Evolutionary conservation across 2,113 vertebrate genomes (phyloP).

Genomic region (Anser cygnoides): DNA sequence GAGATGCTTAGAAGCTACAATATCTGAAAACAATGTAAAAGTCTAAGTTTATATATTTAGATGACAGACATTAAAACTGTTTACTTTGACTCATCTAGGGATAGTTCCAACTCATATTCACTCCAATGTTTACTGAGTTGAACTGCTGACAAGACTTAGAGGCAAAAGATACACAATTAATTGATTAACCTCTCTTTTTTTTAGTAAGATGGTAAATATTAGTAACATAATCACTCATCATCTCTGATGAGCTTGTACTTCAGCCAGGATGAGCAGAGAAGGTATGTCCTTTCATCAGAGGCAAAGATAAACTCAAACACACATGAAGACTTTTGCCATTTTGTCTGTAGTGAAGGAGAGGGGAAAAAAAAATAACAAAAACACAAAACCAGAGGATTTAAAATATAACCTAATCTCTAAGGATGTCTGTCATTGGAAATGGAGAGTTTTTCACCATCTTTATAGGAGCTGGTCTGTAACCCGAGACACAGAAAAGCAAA

Average conservation of each 20-base stretch:
- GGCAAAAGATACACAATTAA: neutral
- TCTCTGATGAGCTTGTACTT: neutral
- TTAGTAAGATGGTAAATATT: neutral
- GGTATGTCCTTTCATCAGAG: neutral
- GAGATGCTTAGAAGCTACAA: neutral
- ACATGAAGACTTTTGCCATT: neutral
- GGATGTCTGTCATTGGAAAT: neutral
- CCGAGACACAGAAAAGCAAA: neutral
- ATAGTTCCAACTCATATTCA: neutral
- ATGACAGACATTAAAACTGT: neutral
- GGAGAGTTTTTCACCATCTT: neutral
- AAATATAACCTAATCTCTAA: neutral
- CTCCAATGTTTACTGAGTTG: neutral
- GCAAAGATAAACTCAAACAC: neutral
- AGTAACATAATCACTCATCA: neutral
- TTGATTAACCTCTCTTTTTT: neutral
- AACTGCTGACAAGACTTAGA: neutral
- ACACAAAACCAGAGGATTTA: neutral
- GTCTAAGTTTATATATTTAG: neutral
- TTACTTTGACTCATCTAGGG: neutral
- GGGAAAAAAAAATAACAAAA: neutral
- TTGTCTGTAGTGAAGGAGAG: neutral
- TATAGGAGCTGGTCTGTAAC: neutral
- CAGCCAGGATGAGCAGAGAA: neutral
- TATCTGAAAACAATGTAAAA: neutral